Evolutionary conservation across 2,113 vertebrate genomes (phyloP).

Genomic region (Falco punctatus): DNA sequence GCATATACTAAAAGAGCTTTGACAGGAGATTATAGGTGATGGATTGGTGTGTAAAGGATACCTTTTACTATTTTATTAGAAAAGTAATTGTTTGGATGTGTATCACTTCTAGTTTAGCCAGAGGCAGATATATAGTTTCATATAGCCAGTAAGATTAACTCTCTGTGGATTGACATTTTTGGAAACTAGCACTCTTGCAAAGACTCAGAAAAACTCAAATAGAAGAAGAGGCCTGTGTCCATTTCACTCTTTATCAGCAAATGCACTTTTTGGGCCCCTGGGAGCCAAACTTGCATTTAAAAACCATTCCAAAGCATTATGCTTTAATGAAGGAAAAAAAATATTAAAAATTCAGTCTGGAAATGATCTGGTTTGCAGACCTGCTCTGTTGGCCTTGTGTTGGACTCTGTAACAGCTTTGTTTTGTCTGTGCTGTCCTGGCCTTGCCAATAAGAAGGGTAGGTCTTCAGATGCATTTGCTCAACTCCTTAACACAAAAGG

Average conservation of each 20-base stretch:
- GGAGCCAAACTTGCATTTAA: neutral
- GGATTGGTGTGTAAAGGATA: neutral
- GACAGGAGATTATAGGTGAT: neutral
- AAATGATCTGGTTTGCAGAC: neutral
- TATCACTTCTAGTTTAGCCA: constrained; percentile 14
- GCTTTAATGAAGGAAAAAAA: neutral
- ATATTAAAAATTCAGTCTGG: neutral
- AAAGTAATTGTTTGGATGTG: constrained; percentile 29
- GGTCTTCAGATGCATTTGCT: neutral
- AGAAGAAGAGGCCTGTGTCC: neutral
- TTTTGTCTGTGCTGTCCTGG: neutral
- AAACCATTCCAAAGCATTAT: neutral
- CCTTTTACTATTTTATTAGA: constrained; percentile 7
- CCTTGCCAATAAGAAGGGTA: neutral
- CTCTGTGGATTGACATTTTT: neutral
- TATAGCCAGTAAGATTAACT: neutral
- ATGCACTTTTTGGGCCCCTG: neutral
- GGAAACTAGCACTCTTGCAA: neutral
- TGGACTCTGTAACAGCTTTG: neutral
- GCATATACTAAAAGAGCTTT: neutral
- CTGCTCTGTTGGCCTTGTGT: neutral
- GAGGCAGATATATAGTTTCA: neutral
- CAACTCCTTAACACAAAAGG: neutral
- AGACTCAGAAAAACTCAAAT: neutral
- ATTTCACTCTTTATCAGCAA: neutral